A percentile compares a stretch with the other conserved stretches of the same genome.
Conservation (phyloP, 2,797 vertebrate genomes). For the Hoplostethus atlanticus region DNA sequence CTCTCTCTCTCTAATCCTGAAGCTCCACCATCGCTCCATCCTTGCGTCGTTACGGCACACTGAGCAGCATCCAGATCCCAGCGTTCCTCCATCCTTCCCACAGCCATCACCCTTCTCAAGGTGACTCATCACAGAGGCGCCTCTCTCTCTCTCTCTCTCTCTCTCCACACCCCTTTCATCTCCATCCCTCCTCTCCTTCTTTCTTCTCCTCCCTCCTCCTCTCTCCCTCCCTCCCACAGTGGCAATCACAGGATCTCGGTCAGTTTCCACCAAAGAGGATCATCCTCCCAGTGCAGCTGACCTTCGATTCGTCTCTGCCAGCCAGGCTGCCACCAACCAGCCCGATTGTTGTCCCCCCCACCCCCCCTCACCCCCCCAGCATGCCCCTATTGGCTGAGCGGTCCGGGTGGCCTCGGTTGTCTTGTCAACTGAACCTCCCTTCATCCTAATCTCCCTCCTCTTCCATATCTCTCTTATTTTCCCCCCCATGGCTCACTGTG, state of each 20-base stretch:
- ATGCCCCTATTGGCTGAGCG: slow-evolving; percentile 42
- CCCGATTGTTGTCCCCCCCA: slow-evolving; percentile 3
- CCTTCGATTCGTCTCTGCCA: slow-evolving; percentile 40
- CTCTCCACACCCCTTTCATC: background rate
- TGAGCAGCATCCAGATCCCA: slow-evolving; percentile 12
- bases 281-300: slow-evolving; percentile 28
- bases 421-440: slow-evolving; percentile 43
- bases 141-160: background rate
- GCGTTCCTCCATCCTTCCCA: slow-evolving; percentile 36
- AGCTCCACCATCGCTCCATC: slow-evolving; percentile 5
- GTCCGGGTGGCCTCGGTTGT: slow-evolving; percentile 38
- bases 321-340: slow-evolving; percentile 21
- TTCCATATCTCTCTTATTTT: background rate
- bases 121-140: slow-evolving; percentile 67
- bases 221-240: slow-evolving; percentile 1
- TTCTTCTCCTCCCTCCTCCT: background rate
- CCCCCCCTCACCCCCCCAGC: background rate
- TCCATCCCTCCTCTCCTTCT: background rate
- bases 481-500: slow-evolving; percentile 2
- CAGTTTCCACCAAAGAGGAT: slow-evolving; percentile 3
- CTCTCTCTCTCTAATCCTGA: background rate
- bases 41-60: background rate
- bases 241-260: background rate
- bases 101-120: slow-evolving; percentile 65
- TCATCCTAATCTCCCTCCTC: slow-evolving; percentile 20